phyloP scores from a whole-genome alignment of 2,113 vertebrate genomes.

The Protobothrops mucrosquamatus region DNA sequence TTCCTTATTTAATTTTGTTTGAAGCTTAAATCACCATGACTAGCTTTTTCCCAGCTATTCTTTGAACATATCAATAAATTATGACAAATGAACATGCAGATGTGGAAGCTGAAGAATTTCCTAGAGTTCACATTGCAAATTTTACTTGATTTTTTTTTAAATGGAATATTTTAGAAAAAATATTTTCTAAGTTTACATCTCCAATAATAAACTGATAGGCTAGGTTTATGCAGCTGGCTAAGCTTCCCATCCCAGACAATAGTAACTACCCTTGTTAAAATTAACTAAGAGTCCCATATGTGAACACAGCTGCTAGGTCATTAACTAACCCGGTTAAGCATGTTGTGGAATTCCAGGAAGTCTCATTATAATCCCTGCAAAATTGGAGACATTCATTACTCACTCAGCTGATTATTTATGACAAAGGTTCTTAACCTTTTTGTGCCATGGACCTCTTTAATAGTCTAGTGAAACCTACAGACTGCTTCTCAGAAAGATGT shows the following conservation, averaged over 20 bases:
- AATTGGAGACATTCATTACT: conserved; percentile 44
- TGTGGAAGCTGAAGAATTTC: conserved; percentile 17
- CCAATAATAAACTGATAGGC: background rate
- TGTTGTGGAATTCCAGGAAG: background rate
- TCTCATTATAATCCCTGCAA: conserved; percentile 29
- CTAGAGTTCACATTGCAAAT: background rate
- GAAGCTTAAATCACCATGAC: background rate
- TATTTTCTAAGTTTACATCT: background rate
- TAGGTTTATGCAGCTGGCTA: background rate
- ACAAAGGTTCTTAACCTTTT: background rate
- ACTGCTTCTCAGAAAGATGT: background rate
- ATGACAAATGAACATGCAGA: conserved; percentile 32
- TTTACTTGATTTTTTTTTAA: background rate
- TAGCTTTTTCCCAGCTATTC: background rate
- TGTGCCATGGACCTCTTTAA: background rate
- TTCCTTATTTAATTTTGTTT: background rate
- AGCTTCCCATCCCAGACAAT: background rate
- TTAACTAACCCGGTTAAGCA: background rate
- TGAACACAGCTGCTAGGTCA: background rate
- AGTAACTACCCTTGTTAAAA: background rate
- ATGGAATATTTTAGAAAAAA: background rate
- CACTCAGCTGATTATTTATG: conserved; percentile 43
- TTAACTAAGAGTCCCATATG: background rate
- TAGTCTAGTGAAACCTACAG: background rate
- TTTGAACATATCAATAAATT: background rate